Evolutionary conservation across 2,888 invertebrate genomes (phyloP), one percentile per base, ranked within the genome.

Genomic region (Epistrophe grossulariae): DNA sequence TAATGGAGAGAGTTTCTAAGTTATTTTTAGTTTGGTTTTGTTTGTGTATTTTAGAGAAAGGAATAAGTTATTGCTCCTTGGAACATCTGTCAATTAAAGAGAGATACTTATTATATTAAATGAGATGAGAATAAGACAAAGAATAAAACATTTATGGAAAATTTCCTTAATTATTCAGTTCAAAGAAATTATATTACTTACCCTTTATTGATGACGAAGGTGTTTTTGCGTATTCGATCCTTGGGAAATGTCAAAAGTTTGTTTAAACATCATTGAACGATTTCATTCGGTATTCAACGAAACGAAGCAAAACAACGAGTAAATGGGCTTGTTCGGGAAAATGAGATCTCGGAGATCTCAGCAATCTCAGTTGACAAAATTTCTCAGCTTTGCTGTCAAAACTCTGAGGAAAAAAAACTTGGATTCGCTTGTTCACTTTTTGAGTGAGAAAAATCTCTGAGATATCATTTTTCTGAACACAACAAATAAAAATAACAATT

Each of bases 1-100:
- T 52, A 66, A 57, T 45, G 59, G 35, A 71, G 80, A 77, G 84
- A 84, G 70, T 55, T 68, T 66, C 43, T 62, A 55, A 28, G 28
- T 31, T 55, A 55, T 55, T 31, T 55, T 55, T 31, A n/a, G 55
- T 24, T 28, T 13, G 0, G 15, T 55, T 0, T 55, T 31, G n/a
- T 31, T 55, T 28, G n/a, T 28, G 28, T 15, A n/a, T 55, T 55
- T 55, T 28, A 4, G 55, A 55, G 55, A 55, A 31, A 55, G 55
- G 28, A 9, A 55, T 55, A 55, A 55, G 31, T 55, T 31, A 55
- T 31, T 28, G 55, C 28, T 15, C n/a, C 28, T 15, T 55, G n/a
- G 28, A 11, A 24, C 8, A 31, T 55, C 28, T 55, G 55, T 55
- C 55, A 31, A 31, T 55, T 55, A 55, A 55, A n/a, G 55, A 3